Evolutionary conservation across 2,113 vertebrate genomes (phyloP).

Genomic region (Nothobranchius kuhntae): DNA sequence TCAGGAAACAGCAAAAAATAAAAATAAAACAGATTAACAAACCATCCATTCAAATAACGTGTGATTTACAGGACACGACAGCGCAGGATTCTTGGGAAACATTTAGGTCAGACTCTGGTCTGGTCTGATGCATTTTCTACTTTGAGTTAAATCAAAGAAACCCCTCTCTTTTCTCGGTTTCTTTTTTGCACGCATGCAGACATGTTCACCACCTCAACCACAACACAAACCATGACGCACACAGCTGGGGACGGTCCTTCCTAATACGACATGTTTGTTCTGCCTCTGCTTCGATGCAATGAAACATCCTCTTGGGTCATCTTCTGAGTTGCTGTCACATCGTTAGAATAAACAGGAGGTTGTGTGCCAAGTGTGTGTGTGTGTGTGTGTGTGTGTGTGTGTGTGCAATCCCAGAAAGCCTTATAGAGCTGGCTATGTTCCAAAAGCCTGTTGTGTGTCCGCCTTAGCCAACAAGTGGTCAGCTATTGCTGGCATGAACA

Average conservation of each 20-base stretch:
- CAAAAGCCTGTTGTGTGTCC: slow-evolving; percentile 54
- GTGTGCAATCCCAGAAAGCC: slow-evolving; percentile 34
- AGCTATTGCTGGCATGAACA: slow-evolving; percentile 65
- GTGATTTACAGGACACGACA: slow-evolving; percentile 29
- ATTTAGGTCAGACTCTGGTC: slow-evolving; percentile 24
- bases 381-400: slow-evolving; percentile 16
- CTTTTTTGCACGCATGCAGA: slow-evolving; percentile 1
- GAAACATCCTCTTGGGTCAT: slow-evolving; percentile 55
- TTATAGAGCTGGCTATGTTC: slow-evolving; percentile 42
- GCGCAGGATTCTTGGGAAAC: slow-evolving; percentile 31
- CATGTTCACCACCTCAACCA: slow-evolving; percentile 28
- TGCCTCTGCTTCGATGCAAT: slow-evolving; percentile 36
- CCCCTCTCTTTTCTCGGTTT: background rate
- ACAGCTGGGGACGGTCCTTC: slow-evolving; percentile 35
- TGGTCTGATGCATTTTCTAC: slow-evolving; percentile 47
- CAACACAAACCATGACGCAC: slow-evolving; percentile 56
- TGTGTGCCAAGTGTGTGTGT: slow-evolving; percentile 37
- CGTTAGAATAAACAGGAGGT: slow-evolving; percentile 47
- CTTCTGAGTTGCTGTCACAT: slow-evolving; percentile 40
- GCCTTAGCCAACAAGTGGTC: slow-evolving; percentile 62
- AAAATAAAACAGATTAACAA: slow-evolving; percentile 35
- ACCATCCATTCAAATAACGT: slow-evolving; percentile 21
- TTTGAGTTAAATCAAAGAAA: slow-evolving; percentile 52
- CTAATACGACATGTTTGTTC: slow-evolving; percentile 38
- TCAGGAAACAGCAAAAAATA: slow-evolving; percentile 9